These are phyloP conservation scores for Sussaba pulchella DNA, from an alignment of 2,888 invertebrate genomes.

Conservation along the genomic window DNA sequence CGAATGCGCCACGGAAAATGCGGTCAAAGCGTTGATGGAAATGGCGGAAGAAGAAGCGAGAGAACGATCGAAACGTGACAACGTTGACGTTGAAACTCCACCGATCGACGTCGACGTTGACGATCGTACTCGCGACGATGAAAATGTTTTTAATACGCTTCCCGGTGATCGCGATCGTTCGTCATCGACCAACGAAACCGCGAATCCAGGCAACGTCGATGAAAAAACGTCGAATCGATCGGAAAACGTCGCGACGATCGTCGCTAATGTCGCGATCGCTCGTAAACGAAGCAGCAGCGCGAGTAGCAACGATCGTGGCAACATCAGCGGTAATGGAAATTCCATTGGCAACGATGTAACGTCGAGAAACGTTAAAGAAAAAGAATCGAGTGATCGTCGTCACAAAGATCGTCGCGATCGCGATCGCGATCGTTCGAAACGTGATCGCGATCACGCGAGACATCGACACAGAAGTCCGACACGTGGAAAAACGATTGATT, in stretches of 20 bases:
- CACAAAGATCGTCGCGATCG: conserved; percentile 74
- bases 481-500: background rate
- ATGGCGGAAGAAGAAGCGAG: conserved; percentile 83
- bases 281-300: conserved; percentile 34
- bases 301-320: background rate
- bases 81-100: conserved; percentile 31
- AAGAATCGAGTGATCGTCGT: conserved; percentile 66
- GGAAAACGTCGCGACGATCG: conserved; percentile 29
- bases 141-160: background rate
- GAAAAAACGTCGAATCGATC: conserved; percentile 71
- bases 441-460: conserved; percentile 73
- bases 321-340: background rate
- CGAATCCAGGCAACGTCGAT: conserved; percentile 70
- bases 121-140: conserved; percentile 41
- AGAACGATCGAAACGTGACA: conserved; percentile 74
- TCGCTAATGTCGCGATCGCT: background rate
- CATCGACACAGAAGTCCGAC: conserved; percentile 60
- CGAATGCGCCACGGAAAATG: conserved; percentile 82
- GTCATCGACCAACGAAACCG: conserved; percentile 46
- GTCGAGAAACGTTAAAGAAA: conserved; percentile 62
- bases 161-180: conserved; percentile 18
- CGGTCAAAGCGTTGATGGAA: conserved; percentile 82
- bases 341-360: conserved; percentile 27
- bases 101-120: conserved; percentile 29
- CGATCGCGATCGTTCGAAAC: conserved; percentile 70